phyloP scores from a whole-genome alignment of 1,140 invertebrate genomes.

The Drosophila sproati region DNA sequence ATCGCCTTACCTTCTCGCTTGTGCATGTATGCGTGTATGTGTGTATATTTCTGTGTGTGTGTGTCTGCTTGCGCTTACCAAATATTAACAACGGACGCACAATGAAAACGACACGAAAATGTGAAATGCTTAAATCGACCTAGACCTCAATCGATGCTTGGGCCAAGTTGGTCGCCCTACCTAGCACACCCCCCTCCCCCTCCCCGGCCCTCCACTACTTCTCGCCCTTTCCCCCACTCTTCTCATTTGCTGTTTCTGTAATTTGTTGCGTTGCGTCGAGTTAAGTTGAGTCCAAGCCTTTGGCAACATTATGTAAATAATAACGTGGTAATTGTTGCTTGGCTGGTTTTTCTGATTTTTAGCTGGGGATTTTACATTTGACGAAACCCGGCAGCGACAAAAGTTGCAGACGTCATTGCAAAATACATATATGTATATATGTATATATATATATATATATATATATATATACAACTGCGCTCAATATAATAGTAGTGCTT shows the following conservation, averaged over 20 bases:
- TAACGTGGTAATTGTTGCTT: conserved; percentile 40
- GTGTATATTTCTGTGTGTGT: conserved; percentile 2
- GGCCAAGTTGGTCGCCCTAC: conserved; percentile 47
- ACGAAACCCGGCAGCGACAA: conserved; percentile 28
- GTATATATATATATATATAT: background rate
- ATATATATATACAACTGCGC: background rate
- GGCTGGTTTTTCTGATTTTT: conserved; percentile 20
- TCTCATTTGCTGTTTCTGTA: conserved; percentile 12
- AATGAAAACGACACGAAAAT: conserved; percentile 81
- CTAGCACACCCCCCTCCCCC: background rate
- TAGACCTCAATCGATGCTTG: conserved; percentile 77
- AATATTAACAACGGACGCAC: conserved; percentile 72
- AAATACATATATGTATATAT: conserved; percentile 14
- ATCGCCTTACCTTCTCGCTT: conserved; percentile 13
- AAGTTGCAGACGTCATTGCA: conserved; percentile 40
- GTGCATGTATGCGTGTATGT: background rate
- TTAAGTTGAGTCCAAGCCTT: conserved; percentile 44
- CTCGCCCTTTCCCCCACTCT: background rate
- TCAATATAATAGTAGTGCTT: no score
- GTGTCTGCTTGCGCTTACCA: conserved; percentile 56
- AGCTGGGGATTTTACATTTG: conserved; percentile 38
- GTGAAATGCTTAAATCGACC: conserved; percentile 81
- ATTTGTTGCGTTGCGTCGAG: conserved; percentile 23
- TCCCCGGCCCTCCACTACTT: background rate
- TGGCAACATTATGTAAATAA: conserved; percentile 77